Percentiles rank a stretch among this genome's conserved stretches.
Conservation (phyloP, 2,888 invertebrate genomes). For the Troides helena region DNA sequence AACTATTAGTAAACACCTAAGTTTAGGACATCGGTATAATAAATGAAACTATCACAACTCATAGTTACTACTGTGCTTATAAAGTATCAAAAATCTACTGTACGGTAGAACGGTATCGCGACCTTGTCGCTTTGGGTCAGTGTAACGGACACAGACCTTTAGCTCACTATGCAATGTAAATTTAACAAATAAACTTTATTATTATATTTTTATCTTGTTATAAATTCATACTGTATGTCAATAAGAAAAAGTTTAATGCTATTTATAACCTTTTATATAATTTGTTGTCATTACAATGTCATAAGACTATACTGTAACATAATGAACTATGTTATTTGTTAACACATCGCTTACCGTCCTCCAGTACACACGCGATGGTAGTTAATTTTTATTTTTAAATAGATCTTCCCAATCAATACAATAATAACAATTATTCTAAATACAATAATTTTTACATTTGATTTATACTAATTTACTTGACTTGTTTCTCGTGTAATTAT, state of each 20-base stretch:
- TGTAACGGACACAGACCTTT: slow-evolving; percentile 12
- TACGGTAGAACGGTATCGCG: not conserved
- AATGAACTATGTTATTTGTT: not conserved
- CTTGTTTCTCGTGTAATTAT: too few relatives aligned
- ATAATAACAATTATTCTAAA: too few relatives aligned
- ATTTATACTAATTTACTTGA: too few relatives aligned
- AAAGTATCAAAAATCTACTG: not conserved
- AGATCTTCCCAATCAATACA: too few relatives aligned
- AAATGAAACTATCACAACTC: too few relatives aligned
- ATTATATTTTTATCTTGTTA: not conserved
- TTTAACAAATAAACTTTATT: not conserved
- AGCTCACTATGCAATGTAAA: not conserved
- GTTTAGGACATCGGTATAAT: too few relatives aligned
- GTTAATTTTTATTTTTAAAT: too few relatives aligned
- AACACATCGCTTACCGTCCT: not conserved
- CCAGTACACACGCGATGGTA: too few relatives aligned
- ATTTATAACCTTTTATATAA: too few relatives aligned
- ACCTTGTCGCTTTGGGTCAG: slow-evolving; percentile 19
- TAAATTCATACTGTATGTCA: not conserved
- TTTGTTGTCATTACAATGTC: too few relatives aligned
- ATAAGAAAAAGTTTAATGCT: not conserved
- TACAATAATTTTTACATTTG: too few relatives aligned
- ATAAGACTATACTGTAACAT: not conserved
- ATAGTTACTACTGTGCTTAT: not conserved
- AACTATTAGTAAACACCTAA: too few relatives aligned